Conservation (phyloP, 2,888 invertebrate genomes). For the Notocelia uddmanniana region DNA sequence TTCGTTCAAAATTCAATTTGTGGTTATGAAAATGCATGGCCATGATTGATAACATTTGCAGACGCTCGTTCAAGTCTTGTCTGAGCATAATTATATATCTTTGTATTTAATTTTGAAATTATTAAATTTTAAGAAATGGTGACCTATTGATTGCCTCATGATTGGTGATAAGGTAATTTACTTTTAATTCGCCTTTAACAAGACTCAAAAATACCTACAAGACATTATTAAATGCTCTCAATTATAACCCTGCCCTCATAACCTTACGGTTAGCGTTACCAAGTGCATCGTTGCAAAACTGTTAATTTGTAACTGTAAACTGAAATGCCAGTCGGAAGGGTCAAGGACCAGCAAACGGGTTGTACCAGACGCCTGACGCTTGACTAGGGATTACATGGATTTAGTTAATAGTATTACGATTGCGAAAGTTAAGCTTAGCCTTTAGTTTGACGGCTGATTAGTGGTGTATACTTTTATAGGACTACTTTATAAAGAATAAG, state of each 20-base stretch:
- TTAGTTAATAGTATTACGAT: constrained; percentile 18
- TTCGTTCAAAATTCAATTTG: background rate
- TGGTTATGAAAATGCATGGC: background rate
- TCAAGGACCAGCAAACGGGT: constrained; percentile 56
- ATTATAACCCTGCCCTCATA: constrained; percentile 44
- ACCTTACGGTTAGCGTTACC: constrained; percentile 48
- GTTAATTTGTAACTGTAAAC: constrained; percentile 47
- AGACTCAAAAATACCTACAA: constrained; percentile 6
- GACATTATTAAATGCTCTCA: constrained; percentile 29
- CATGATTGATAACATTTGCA: background rate
- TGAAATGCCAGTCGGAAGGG: constrained; percentile 58
- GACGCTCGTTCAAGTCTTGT: background rate
- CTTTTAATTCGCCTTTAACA: background rate
- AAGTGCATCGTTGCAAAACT: constrained; percentile 55
- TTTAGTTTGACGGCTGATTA: constrained; percentile 1
- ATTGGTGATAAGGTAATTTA: constrained; percentile 8
- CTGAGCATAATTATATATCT: background rate
- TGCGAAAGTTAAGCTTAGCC: constrained; percentile 21
- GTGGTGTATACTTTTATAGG: background rate
- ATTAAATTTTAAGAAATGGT: background rate
- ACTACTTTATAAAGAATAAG: background rate
- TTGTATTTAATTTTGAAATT: background rate
- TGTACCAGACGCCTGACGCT: constrained; percentile 7
- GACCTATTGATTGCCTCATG: constrained; percentile 2
- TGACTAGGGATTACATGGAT: constrained; percentile 26